Percentiles rank a stretch among this genome's conserved stretches.
These are phyloP conservation scores for Cyanocitta stelleri DNA, from an alignment of 2,113 vertebrate species.

Conservation along the genomic window DNA sequence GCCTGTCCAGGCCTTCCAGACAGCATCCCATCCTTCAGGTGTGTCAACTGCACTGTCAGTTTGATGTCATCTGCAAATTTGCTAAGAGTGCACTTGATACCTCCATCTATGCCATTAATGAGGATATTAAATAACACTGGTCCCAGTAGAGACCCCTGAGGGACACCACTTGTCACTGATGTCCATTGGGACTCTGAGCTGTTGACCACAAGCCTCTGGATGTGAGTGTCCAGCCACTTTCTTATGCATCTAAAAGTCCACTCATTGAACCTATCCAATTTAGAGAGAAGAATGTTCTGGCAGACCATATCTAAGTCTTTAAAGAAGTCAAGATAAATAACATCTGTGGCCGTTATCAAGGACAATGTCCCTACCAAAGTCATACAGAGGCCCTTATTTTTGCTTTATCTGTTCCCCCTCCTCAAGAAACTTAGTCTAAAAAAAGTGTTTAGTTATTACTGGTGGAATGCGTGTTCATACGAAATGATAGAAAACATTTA, in stretches of 20 bases:
- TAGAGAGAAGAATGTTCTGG: background rate
- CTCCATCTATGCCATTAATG: background rate
- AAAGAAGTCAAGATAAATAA: background rate
- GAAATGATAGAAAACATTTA: background rate
- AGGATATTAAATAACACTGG: background rate
- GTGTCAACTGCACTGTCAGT: background rate
- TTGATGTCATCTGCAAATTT: background rate
- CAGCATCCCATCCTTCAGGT: background rate
- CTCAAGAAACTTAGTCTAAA: background rate
- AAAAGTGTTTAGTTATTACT: background rate
- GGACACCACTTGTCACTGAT: background rate
- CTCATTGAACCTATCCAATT: background rate
- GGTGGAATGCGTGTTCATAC: background rate
- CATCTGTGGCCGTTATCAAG: background rate
- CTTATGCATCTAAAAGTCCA: background rate
- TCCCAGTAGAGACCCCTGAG: background rate
- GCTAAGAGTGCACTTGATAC: rapidly evolving
- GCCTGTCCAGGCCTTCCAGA: background rate
- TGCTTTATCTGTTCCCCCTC: background rate
- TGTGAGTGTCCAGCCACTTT: background rate
- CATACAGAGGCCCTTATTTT: background rate
- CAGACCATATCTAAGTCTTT: background rate
- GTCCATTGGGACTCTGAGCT: background rate
- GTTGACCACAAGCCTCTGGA: background rate
- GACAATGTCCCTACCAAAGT: background rate